Base-by-base conservation (phyloP, 2,113 vertebrate species). In the Connochaetes taurinus region DNA sequence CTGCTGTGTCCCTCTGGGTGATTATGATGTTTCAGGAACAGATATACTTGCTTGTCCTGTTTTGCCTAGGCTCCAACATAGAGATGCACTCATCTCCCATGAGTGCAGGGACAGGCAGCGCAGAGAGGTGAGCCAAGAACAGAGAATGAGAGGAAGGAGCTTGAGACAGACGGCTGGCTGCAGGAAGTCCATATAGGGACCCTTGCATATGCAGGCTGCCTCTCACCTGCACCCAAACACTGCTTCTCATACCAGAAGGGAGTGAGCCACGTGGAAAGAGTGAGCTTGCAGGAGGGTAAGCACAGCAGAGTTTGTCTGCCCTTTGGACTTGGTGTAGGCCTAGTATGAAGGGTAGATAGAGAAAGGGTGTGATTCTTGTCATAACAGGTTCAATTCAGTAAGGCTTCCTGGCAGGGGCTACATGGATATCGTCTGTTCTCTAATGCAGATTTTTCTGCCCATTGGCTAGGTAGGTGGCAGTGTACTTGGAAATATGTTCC, bases 391-490 rank as follows among this genome's bases (percentile, higher is more conserved):
- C 27, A 31, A 19, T 58, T 55, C 19, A 47, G 43, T 8, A 52
- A 93, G 47, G 7, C 60, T 95, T 90, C 85, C 50, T 50, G 52
- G 91, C 67, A 23, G 67, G 43, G 67, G 83, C 53, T 21, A 55
- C 47, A 1, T 58, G 87, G n/a, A 13, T 25, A 9, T 16, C 3
- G 2, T 87, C 33, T 74, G 8, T 40, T 91, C 62, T 83, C 47
- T 91, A 81, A 93, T 0, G 6, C 4, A 7, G 16, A 4, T 74
- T 62, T 95, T 57, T 92, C 62, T 95, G 50, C 45, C 50, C n/a
- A 6, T 15, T 3, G 43, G 16, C 90, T 57, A 98, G 98, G 97
- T 99, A 14, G 99, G 99, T 0, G 99, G 99, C 47, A 97, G 96
- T 1, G 98, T 99, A 47, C 14, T 31, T 16, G 98, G 98, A 3